These are phyloP conservation scores for Paracanthobrama guichenoti DNA, from an alignment of 2,113 vertebrate species.

Conservation along the genomic window DNA sequence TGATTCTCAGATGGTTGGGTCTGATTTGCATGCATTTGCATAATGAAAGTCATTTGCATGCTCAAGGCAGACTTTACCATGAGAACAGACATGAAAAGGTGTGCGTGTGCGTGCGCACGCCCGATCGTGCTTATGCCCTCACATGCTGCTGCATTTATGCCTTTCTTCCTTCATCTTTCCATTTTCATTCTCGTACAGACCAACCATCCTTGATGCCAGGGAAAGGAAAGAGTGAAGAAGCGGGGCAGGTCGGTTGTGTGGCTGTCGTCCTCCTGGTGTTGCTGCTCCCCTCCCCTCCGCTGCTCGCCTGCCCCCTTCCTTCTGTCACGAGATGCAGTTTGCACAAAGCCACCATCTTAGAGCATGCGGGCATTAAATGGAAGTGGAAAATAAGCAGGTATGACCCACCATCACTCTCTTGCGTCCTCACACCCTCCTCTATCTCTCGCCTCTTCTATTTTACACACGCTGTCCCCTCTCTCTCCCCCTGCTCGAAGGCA, in stretches of 20 bases:
- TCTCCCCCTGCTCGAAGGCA: constrained; percentile 33
- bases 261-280: constrained; percentile 62
- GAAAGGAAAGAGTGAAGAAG: constrained; percentile 63
- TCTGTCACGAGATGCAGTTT: constrained; percentile 68
- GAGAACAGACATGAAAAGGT: constrained; percentile 91
- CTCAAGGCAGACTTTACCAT: constrained; percentile 93
- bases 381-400: constrained; percentile 75
- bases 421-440: constrained; percentile 46
- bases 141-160: constrained; percentile 43
- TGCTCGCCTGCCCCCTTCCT: constrained; percentile 73
- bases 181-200: constrained; percentile 38
- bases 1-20: constrained; percentile 92
- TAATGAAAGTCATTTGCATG: constrained; percentile 99
- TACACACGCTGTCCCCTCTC: constrained; percentile 25
- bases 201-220: constrained; percentile 45
- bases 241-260: constrained; percentile 71
- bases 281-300: constrained; percentile 61
- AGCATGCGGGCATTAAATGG: constrained; percentile 77
- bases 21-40: constrained; percentile 99
- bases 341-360: constrained; percentile 82
- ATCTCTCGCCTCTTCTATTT: constrained; percentile 38
- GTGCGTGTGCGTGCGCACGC: constrained; percentile 61
- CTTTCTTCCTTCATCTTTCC: constrained; percentile 30
- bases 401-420: constrained; percentile 56
- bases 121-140: constrained; percentile 28